Evolutionary conservation across 2,888 invertebrate species (phyloP), one percentile per base, ranked within the genome.

Genomic region (Leptothorax acervorum): DNA sequence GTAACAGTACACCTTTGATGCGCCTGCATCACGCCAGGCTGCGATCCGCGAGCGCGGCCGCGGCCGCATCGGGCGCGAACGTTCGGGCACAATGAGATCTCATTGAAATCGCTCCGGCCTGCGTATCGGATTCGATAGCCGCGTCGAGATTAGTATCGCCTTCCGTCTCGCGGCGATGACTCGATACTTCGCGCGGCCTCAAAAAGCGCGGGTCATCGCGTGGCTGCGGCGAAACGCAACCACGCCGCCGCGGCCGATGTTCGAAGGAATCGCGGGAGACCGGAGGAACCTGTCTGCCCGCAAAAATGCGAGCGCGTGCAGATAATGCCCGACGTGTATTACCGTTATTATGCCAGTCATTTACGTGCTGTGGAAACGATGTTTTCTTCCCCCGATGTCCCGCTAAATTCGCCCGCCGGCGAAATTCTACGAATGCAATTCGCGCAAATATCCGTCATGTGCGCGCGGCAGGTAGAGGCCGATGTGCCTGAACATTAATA

Each of bases 231-330:
- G 79, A 73, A 73, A 73, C 81, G 31, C 71, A 48, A 60, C 66
- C 53, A 65, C 66, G 68, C 42, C 53, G 70, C 12, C 45, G 53
- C 48, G 68, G 42, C 60, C 48, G 18, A 23, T 60, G 73, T 51
- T 68, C 63, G 75, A 39, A 79, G 83, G 81, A 82, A 87, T 84
- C 76, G 76, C 74, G 62, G 62, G 79, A 82, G 79, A 81, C 70
- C 71, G 66, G 83, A 66, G 83, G 86, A 90, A 90, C 89, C 90
- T 86, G 90, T 90, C 90, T 86, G 73, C 65, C 88, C 78, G 86
- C 85, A 91, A 92, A 92, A 92, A 93, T 92, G 87, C 90, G 89
- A 88, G 87, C 92, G 94, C 94, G 94, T 94, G 94, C 94, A 94
- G 94, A 93, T 94, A 94, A 94, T 94, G 86, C 90, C 87, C 87